A percentile compares a stretch with the other conserved stretches of the same genome.
Conservation (phyloP, 2,113 vertebrate genomes). For the Hypocryptadius cinnamomeus region DNA sequence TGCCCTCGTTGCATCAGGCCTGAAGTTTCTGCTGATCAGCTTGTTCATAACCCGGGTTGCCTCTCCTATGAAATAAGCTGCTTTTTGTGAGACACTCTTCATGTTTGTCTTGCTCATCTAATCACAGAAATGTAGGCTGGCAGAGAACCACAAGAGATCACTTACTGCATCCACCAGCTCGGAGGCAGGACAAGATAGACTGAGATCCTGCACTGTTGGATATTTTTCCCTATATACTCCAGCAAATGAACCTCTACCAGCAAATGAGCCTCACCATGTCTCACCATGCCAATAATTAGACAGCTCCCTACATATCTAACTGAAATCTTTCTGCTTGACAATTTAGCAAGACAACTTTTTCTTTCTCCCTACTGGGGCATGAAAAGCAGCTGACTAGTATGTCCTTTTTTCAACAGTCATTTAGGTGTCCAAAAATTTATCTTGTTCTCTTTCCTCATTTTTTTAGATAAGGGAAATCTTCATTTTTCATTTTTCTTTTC, state of each 20-base stretch:
- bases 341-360: neutral
- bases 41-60: neutral
- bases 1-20: neutral
- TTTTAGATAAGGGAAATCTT: neutral
- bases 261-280: neutral
- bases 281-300: neutral
- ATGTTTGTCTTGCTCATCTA: neutral
- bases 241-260: constrained; percentile 23
- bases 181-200: neutral
- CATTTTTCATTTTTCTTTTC: neutral
- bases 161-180: neutral
- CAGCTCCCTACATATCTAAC: neutral
- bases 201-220: neutral
- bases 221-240: constrained; percentile 4
- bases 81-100: neutral
- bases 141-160: neutral
- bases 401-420: neutral
- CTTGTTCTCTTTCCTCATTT: neutral
- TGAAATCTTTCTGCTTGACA: neutral
- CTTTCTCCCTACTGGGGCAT: neutral
- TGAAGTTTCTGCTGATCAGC: neutral
- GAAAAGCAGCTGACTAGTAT: neutral
- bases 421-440: neutral
- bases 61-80: neutral
- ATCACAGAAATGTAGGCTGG: neutral